Evolutionary conservation across 2,113 vertebrate species (phyloP), one percentile per base, ranked within the genome.

Genomic region (Coracopsis vasa): DNA sequence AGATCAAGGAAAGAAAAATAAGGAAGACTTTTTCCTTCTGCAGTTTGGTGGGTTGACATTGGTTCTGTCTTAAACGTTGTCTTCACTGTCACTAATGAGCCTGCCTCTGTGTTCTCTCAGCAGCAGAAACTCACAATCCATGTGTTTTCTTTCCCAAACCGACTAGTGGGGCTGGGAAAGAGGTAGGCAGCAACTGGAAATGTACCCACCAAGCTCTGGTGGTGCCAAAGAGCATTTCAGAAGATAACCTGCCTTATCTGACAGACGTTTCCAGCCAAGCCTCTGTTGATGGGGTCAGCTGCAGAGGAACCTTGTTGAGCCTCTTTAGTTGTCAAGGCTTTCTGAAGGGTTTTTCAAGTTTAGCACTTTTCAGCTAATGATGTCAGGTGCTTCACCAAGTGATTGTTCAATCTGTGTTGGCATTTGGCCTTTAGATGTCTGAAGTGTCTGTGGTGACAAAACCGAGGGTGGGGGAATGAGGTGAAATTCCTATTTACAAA

Each of bases 171-270:
- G 56, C 9, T 31, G 61, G 29, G 8, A 35, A 66, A 13, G 53
- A 23, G 25, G 15, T 11, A 17, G 62, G 35, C 19, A 56, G 54
- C 48, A 27, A 2, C 58, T 16, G 53, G 53, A 13, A 25, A 6
- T 1, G 16, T 28, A 5, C 53, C 71, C 62, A 18, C 3, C 0
- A 9, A 71, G 71, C 35, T 25, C 25, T 23, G 2, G 7, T 17
- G 71, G 5, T 64, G 16, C 11, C 7, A 4, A 56, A 3, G 14
- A 6, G 6, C 5, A 0, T 69, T 50, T 28, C 4, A 6, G 24
- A 25, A 31, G n/a, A 20, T 16, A 5, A 10, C 3, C 27, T 69
- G 18, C 29, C 13, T 54, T 24, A 2, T 8, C 33, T 35, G 51
- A 41, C 37, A 61, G 64, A 0, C 3, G 0, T 20, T 17, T 80